Conservation (phyloP, 2,113 vertebrate species). For the Heptranchias perlo region DNA sequence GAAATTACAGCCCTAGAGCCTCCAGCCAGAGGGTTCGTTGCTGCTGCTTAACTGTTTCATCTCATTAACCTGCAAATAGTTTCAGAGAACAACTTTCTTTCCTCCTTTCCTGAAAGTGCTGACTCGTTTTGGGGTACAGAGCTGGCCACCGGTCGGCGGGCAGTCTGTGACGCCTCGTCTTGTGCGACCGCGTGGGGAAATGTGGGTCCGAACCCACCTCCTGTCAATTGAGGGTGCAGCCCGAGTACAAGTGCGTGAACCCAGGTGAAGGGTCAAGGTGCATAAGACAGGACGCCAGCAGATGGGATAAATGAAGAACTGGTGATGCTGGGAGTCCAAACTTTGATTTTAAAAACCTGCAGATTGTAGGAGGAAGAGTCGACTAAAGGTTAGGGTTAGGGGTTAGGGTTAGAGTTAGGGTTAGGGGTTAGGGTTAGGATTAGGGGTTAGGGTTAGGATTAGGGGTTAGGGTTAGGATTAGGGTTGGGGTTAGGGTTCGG, state of each 20-base stretch:
- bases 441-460: not conserved
- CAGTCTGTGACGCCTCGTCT: not conserved
- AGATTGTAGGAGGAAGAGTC: not conserved
- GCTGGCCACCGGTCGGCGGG: too few relatives aligned
- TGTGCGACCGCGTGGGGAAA: not conserved
- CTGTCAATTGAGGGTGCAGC: not conserved
- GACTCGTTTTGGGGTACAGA: not conserved
- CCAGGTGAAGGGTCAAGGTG: not conserved
- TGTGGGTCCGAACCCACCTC: not conserved
- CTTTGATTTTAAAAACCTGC: not conserved
- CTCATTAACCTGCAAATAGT: not conserved
- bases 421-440: not conserved
- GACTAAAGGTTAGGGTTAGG: not conserved
- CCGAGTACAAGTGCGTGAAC: not conserved
- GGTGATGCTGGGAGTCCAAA: not conserved
- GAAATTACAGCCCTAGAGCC: not conserved
- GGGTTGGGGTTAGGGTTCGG: not conserved
- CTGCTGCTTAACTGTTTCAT: not conserved
- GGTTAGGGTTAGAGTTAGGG: not conserved
- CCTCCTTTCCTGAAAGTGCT: not conserved
- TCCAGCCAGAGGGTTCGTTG: not conserved
- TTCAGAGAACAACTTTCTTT: not conserved
- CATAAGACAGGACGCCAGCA: not conserved
- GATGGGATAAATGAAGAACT: not conserved
- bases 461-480: not conserved